A percentile compares a stretch with the other conserved stretches of the same genome.
phyloP scores from a whole-genome alignment of 30 jellyfish, hydroid and myxozoan species.

The Hydractinia echinata region DNA sequence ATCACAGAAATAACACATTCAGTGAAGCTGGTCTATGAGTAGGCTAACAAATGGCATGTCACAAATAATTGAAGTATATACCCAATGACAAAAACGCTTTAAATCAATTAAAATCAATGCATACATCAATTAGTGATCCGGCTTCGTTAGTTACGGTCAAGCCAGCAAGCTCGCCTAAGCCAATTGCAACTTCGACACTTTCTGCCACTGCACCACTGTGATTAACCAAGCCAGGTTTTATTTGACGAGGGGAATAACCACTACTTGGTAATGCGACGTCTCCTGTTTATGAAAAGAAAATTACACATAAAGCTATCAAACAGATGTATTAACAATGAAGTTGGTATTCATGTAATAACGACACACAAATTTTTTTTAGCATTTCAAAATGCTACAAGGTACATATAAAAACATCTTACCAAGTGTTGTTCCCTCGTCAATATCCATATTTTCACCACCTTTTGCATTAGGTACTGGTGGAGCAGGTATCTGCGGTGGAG shows the following conservation, averaged over 20 bases:
- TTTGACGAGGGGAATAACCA: conserved; percentile 94
- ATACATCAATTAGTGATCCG: conserved; percentile 86
- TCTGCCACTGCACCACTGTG: conserved; percentile 52
- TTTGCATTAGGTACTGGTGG: conserved; percentile 61
- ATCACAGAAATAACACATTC: too few species aligned
- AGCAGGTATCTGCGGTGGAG: conserved; percentile 73
- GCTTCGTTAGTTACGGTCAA: conserved; percentile 95
- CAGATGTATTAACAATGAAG: too few species aligned
- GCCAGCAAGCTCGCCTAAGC: conserved; percentile 97
- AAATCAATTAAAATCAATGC: background rate
- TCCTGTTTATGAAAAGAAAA: conserved; percentile 35
- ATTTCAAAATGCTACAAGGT: background rate
- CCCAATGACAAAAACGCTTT: too few species aligned
- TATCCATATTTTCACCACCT: conserved; percentile 48
- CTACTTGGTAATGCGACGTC: conserved; percentile 94
- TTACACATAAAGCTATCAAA: too few species aligned
- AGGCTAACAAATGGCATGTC: too few species aligned
- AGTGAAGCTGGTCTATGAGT: too few species aligned
- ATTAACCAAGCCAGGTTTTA: conserved; percentile 47
- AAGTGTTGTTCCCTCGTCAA: conserved; percentile 72
- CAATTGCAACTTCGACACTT: conserved; percentile 77
- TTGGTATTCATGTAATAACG: too few species aligned
- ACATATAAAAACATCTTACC: conserved; percentile 41
- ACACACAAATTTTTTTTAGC: too few species aligned
- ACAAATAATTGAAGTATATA: too few species aligned